Base-by-base conservation (phyloP, 2,113 vertebrate genomes). In the Carassius auratus region DNA sequence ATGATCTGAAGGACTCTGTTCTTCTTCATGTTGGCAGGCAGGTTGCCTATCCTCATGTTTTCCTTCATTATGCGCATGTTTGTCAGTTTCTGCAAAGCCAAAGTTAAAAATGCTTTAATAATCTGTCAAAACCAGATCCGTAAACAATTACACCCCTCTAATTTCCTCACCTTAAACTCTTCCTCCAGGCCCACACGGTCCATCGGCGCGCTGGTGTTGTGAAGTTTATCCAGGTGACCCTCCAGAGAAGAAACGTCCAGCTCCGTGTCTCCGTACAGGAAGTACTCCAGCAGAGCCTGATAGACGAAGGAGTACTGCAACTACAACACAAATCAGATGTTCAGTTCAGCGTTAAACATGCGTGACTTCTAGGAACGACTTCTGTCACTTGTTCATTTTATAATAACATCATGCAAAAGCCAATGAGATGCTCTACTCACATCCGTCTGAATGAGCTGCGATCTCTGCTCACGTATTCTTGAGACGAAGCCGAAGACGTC, bases 261-360 rank as follows among this genome's bases (percentile, higher is more conserved):
- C 92, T 99, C 98, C 0, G 98, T 99, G 96, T 99, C 98, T 19
- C 98, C 98, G 0, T 99, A 99, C 90, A 99, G 97, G 96, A 95
- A 98, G 96, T 97, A 96, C 92, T 99, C 98, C 23, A 99, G 95
- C 90, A 99, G 94, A 90, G 98, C 98, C 95, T 99, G 98, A 92
- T 99, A 98, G 89, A 99, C 96, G 94, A 99, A 99, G 0, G 97
- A 98, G 92, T 99, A 99, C 93, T 99, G 98, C 94, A 97, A 97
- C 98, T 99, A 94, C 0, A 81, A 90, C 6, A 76, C n/a, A 86
- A 38, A 84, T 12, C 73, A 86, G 10, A 62, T 10, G 0, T 3
- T 84, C 74, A 0, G 66, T 17, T 3, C 42, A 75, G 2, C 2
- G 12, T 75, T 26, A 10, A 71, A 21, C 17, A 21, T 71, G 36